Evolutionary conservation across 2,113 vertebrate species (phyloP).

Genomic region (Epinephelus cyanopodus): DNA sequence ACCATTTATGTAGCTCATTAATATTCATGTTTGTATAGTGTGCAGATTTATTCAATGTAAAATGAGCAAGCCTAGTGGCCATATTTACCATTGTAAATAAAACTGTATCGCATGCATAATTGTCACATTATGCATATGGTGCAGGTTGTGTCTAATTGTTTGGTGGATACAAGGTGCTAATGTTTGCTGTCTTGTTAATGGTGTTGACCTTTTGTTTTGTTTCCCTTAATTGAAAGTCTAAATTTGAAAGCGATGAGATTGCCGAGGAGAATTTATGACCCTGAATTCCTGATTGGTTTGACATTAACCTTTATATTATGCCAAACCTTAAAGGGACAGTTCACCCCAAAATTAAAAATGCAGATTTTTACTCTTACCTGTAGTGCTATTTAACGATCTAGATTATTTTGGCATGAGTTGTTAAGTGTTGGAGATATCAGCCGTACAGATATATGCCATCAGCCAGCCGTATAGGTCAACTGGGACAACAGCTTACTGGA

Average conservation of each 20-base stretch:
- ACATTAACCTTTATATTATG: neutral
- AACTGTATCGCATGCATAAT: conserved; percentile 55
- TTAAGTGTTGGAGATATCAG: no score
- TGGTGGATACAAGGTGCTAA: neutral
- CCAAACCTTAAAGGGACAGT: neutral
- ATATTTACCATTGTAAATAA: conserved; percentile 77
- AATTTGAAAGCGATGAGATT: neutral
- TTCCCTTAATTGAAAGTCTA: neutral
- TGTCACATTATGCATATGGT: conserved; percentile 27
- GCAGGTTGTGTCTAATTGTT: conserved; percentile 13
- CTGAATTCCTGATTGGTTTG: neutral
- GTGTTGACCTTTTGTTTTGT: conserved; percentile 26
- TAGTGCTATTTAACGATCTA: no score
- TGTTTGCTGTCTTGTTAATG: neutral
- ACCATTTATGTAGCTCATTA: conserved; percentile 70
- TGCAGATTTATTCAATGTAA: conserved; percentile 63
- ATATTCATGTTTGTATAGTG: conserved; percentile 71
- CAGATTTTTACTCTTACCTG: no score
- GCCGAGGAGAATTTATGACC: neutral
- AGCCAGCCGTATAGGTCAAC: no score
- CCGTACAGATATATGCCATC: no score
- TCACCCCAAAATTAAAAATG: no score
- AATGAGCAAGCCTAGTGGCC: conserved; percentile 68
- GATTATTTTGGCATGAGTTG: no score
- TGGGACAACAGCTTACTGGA: no score